A percentile compares a stretch with the other conserved stretches of the same genome.
phyloP scores from a whole-genome alignment of 1,140 invertebrate species.

The Pogonomyrmex californicus region DNA sequence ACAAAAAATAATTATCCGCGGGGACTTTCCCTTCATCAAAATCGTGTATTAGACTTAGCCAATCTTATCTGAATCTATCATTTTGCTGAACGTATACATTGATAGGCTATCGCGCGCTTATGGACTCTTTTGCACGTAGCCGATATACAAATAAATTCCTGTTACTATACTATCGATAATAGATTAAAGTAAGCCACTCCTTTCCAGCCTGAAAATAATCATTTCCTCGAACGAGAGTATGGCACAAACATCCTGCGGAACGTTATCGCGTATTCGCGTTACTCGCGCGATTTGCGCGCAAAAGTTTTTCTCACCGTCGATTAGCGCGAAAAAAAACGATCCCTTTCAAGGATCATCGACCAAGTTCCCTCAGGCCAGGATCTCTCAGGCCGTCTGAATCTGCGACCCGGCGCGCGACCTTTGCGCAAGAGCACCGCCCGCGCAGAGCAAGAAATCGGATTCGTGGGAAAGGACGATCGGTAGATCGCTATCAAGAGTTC shows the following conservation, averaged over 20 bases:
- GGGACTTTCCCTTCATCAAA: not conserved
- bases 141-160: conserved; percentile 49
- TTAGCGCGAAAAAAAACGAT: not conserved
- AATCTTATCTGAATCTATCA: conserved; percentile 41
- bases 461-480: conserved; percentile 33
- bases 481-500: conserved; percentile 25
- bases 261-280: conserved; percentile 23
- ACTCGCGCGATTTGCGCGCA: not conserved
- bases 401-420: not conserved
- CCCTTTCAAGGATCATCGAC: conserved; percentile 20
- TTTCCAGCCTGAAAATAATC: conserved; percentile 42
- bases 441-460: conserved; percentile 38
- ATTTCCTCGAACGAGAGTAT: conserved; percentile 18
- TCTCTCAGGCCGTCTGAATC: conserved; percentile 1
- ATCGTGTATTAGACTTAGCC: not conserved
- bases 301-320: not conserved
- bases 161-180: conserved; percentile 20
- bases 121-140: not conserved
- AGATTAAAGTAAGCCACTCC: conserved; percentile 40
- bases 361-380: conserved; percentile 32
- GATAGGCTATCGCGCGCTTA: conserved; percentile 33
- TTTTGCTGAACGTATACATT: not conserved
- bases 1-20: not conserved
- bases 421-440: not conserved
- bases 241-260: not conserved